Evolutionary conservation across 2,113 vertebrate genomes (phyloP).

Genomic region (Zeus faber): DNA sequence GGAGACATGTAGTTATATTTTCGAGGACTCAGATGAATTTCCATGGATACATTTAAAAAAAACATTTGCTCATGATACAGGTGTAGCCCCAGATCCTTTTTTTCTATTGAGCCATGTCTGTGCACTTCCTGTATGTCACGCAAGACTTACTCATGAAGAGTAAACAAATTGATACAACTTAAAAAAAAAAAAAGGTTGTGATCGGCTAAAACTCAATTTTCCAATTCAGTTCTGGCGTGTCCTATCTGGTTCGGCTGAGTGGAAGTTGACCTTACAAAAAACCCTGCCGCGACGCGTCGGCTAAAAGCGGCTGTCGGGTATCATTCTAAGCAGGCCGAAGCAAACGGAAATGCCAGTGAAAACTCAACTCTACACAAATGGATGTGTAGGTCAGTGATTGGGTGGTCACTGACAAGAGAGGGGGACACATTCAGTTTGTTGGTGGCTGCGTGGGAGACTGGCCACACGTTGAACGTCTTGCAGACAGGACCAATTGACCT

Average conservation of each 20-base stretch:
- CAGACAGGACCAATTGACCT: neutral
- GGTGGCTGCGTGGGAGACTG: neutral
- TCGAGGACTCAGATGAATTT: neutral
- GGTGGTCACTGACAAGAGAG: slow-evolving; percentile 3
- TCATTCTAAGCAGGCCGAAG: slow-evolving; percentile 13
- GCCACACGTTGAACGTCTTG: neutral
- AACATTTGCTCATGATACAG: neutral
- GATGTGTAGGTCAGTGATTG: neutral
- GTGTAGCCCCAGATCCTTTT: too few species aligned
- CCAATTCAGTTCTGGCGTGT: slow-evolving; percentile 47
- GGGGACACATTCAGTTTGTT: neutral
- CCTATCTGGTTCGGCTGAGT: slow-evolving; percentile 31
- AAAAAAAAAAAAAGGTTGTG: slow-evolving; percentile 43
- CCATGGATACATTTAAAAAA: neutral
- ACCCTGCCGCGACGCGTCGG: slow-evolving; percentile 24
- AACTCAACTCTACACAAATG: slow-evolving; percentile 15
- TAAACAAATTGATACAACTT: slow-evolving; percentile 23
- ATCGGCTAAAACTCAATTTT: slow-evolving; percentile 47
- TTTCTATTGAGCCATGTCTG: neutral
- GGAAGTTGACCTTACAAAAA: slow-evolving; percentile 55
- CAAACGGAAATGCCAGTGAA: slow-evolving; percentile 24
- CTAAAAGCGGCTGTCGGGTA: slow-evolving; percentile 26
- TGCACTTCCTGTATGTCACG: neutral
- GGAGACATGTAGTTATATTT: neutral
- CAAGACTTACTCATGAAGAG: too few species aligned